These are phyloP conservation scores for Bacillus rossius DNA, from an alignment of 1,140 invertebrate species.

Conservation along the genomic window DNA sequence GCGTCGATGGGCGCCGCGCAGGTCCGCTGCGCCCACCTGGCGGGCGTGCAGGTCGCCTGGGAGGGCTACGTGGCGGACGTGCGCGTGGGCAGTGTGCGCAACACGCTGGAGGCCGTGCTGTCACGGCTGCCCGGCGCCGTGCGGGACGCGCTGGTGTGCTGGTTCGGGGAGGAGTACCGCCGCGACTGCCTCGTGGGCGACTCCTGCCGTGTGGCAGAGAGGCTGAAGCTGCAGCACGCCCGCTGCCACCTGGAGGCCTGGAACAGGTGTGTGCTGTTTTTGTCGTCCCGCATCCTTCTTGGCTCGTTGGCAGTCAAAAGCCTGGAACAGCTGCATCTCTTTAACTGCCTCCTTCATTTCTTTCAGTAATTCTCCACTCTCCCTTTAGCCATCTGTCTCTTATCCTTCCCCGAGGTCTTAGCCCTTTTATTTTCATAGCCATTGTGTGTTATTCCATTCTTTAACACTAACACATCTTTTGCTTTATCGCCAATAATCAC, in stretches of 20 bases:
- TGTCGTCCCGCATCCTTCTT: too few species aligned
- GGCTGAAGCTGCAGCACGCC: conserved; percentile 6
- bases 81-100: conserved; percentile 53
- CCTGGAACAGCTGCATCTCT: too few species aligned
- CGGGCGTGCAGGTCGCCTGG: conserved; percentile 60
- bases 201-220: conserved; percentile 8
- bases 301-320: too few species aligned
- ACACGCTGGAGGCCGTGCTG: conserved; percentile 44
- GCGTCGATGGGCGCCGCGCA: conserved; percentile 51
- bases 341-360: too few species aligned
- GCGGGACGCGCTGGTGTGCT: conserved; percentile 54
- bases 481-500: too few species aligned
- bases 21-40: conserved; percentile 59
- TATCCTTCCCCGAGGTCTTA: too few species aligned
- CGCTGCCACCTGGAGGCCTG: conserved; percentile 60
- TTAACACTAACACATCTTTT: too few species aligned
- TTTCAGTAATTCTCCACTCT: too few species aligned
- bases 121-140: conserved; percentile 49
- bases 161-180: conserved; percentile 57
- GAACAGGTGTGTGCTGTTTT: conserved; percentile 47
- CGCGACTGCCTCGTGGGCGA: conserved; percentile 40
- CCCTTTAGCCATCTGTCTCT: too few species aligned
- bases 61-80: conserved; percentile 64
- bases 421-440: too few species aligned
- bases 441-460: too few species aligned